Conservation (phyloP, 2,113 vertebrate species). For the Protomyctophum bolini region DNA sequence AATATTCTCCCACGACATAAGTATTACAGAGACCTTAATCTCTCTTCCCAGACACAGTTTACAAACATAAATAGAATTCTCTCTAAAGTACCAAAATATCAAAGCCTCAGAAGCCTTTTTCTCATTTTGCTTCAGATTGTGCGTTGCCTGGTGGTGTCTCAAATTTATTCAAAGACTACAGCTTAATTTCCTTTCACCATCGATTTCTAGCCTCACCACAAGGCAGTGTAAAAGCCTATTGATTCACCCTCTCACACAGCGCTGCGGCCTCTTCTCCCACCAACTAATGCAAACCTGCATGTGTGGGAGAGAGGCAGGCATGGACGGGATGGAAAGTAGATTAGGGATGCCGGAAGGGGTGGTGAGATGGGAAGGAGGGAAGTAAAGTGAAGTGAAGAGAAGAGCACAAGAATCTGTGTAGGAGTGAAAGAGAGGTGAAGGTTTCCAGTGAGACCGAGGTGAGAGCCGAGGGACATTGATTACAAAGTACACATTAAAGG, state of each 20-base stretch:
- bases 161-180: conserved; percentile 72
- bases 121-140: conserved; percentile 40
- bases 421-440: conserved; percentile 4
- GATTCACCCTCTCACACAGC: conserved; percentile 50
- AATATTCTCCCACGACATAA: conserved; percentile 45
- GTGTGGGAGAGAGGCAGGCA: conserved; percentile 4
- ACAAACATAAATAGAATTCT: conserved; percentile 29
- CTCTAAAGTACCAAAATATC: conserved; percentile 23
- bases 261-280: conserved; percentile 41
- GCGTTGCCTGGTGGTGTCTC: conserved; percentile 46
- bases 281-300: conserved; percentile 42
- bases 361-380: conserved; percentile 28
- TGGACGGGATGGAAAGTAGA: background rate
- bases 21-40: conserved; percentile 33
- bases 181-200: conserved; percentile 71
- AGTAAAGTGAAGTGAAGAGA: conserved; percentile 10
- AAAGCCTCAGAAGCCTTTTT: conserved; percentile 35
- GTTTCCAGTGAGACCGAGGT: background rate
- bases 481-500: background rate
- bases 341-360: background rate
- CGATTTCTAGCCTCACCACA: conserved; percentile 62
- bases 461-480: background rate
- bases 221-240: conserved; percentile 63
- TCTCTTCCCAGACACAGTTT: conserved; percentile 22
- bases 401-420: conserved; percentile 1